Percentiles rank a stretch among this genome's conserved stretches.
Conservation (phyloP, 2,888 invertebrate species). For the Vandiemenella viatica region DNA sequence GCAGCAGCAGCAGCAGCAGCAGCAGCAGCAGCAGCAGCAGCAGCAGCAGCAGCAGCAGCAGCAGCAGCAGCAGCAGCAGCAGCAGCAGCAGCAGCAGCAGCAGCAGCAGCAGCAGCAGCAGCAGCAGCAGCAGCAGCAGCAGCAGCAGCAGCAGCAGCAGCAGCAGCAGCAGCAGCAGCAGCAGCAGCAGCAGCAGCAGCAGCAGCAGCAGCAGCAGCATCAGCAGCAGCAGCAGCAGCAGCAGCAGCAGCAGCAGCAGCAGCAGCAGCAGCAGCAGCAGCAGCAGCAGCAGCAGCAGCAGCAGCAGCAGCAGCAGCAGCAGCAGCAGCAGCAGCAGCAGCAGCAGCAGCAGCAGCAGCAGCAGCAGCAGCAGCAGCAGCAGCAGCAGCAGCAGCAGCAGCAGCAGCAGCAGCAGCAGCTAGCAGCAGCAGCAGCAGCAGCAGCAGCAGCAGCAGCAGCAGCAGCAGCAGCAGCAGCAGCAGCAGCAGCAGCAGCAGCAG, state of each 20-base stretch:
- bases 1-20: background rate
- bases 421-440: background rate
- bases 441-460: background rate
- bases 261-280: background rate
- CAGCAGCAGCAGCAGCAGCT: background rate
- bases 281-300: background rate
- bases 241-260: too few relatives aligned
- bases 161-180: background rate
- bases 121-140: background rate
- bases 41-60: background rate
- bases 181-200: background rate
- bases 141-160: background rate
- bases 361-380: constrained; percentile 1
- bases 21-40: background rate
- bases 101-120: background rate
- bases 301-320: background rate
- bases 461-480: background rate
- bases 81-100: background rate
- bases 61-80: background rate
- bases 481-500: background rate
- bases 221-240: too few relatives aligned
- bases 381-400: background rate
- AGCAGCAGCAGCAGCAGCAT: too few relatives aligned
- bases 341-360: background rate
- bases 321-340: background rate